Percentiles rank a stretch among this genome's conserved stretches.
Conservation (phyloP, 2,888 invertebrate species). For the Andrena dorsata region DNA sequence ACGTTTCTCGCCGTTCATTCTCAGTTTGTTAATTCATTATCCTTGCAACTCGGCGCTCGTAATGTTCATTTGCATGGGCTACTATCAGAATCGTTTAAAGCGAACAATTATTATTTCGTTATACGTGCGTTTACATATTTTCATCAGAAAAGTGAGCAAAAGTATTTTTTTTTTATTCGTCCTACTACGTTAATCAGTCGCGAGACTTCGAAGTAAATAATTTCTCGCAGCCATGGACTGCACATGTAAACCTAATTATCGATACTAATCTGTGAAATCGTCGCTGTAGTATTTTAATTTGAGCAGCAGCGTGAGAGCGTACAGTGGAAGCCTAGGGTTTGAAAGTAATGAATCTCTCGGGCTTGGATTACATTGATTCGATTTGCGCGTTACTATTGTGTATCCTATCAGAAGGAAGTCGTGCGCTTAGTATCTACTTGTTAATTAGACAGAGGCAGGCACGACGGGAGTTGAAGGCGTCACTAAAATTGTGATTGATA, state of each 20-base stretch:
- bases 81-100: not conserved
- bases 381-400: not conserved
- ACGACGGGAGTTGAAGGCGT: not conserved
- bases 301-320: not conserved
- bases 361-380: slow-evolving; percentile 6
- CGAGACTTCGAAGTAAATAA: not conserved
- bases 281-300: not conserved
- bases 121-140: not conserved
- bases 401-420: slow-evolving; percentile 1
- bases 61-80: not conserved
- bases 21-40: not conserved
- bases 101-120: not conserved
- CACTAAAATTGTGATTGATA: not conserved
- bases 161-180: not conserved
- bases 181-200: slow-evolving; percentile 5
- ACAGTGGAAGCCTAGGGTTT: not conserved
- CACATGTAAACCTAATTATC: not conserved
- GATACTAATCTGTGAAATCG: not conserved
- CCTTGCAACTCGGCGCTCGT: not conserved
- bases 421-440: slow-evolving; percentile 1
- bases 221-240: not conserved
- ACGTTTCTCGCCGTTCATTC: not conserved
- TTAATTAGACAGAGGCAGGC: not conserved
- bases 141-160: not conserved
- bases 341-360: not conserved